phyloP scores from a whole-genome alignment of 2,888 invertebrate species.

The Drosophila melanosoma region DNA sequence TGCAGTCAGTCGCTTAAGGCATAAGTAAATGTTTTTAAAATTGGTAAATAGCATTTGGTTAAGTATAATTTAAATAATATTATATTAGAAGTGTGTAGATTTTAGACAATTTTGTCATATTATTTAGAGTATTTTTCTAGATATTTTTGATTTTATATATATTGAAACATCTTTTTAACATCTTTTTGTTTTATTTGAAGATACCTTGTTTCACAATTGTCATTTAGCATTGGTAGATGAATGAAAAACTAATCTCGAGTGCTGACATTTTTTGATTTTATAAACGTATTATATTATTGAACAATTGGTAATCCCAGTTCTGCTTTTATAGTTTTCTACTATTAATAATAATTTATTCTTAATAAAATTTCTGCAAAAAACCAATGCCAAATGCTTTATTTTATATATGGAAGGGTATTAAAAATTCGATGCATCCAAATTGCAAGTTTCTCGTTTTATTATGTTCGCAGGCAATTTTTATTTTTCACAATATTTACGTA shows the following conservation, averaged over 20 bases:
- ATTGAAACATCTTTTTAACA: not conserved
- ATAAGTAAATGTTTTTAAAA: not conserved
- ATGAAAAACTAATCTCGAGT: rapidly evolving
- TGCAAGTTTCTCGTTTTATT: slow-evolving; percentile 34
- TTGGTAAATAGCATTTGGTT: no score
- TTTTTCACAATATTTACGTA: slow-evolving; percentile 29
- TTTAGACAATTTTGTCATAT: not conserved
- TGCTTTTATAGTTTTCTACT: not conserved
- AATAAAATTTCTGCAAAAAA: not conserved
- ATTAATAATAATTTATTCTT: not conserved
- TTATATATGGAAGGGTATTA: slow-evolving; percentile 15
- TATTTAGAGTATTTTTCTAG: not conserved
- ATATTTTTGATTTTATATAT: not conserved
- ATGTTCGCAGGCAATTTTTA: slow-evolving; percentile 45
- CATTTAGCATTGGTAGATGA: not conserved
- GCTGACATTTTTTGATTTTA: not conserved
- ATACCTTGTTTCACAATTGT: not conserved
- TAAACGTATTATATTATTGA: not conserved
- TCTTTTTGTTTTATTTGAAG: not conserved
- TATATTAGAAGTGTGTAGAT: not conserved
- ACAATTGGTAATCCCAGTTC: not conserved
- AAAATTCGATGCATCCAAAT: not conserved
- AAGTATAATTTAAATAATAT: no score
- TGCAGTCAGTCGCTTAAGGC: not conserved
- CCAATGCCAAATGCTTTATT: not conserved